A percentile compares a stretch with the other conserved stretches of the same genome.
Conservation (phyloP, 2,113 vertebrate genomes). For the Mustelus asterias region DNA sequence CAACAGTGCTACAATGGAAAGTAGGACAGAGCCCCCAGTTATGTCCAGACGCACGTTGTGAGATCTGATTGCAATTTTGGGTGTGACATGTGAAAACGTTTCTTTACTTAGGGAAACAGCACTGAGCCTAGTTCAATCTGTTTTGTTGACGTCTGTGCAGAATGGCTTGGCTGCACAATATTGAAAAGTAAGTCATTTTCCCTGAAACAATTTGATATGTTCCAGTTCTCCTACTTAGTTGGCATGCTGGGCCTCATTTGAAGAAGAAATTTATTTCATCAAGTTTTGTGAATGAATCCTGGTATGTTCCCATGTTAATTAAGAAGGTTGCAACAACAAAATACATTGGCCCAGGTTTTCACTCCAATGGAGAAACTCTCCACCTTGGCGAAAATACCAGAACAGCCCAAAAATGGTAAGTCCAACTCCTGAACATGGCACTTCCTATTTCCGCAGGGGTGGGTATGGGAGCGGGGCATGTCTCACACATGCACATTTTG, state of each 20-base stretch:
- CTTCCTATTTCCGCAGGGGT: too few relatives aligned
- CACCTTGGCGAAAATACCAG: too few relatives aligned
- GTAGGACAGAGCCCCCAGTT: neutral
- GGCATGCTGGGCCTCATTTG: neutral
- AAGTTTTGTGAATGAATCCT: neutral
- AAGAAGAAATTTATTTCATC: neutral
- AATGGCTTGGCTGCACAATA: neutral
- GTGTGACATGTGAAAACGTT: neutral
- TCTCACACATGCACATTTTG: too few relatives aligned
- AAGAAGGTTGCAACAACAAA: neutral
- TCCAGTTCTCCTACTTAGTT: neutral
- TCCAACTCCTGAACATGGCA: too few relatives aligned
- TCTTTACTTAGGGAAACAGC: neutral
- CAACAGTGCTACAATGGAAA: too few relatives aligned
- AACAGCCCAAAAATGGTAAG: too few relatives aligned
- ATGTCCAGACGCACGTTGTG: neutral
- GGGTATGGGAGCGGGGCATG: too few relatives aligned
- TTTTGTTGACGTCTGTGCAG: neutral
- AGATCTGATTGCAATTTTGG: neutral
- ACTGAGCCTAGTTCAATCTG: neutral
- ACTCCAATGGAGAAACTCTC: too few relatives aligned
- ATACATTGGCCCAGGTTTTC: neutral
- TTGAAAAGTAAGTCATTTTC: neutral
- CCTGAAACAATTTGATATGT: neutral
- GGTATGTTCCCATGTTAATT: neutral